phyloP scores from a whole-genome alignment of 2,888 invertebrate genomes.

The Vanessa cardui region DNA sequence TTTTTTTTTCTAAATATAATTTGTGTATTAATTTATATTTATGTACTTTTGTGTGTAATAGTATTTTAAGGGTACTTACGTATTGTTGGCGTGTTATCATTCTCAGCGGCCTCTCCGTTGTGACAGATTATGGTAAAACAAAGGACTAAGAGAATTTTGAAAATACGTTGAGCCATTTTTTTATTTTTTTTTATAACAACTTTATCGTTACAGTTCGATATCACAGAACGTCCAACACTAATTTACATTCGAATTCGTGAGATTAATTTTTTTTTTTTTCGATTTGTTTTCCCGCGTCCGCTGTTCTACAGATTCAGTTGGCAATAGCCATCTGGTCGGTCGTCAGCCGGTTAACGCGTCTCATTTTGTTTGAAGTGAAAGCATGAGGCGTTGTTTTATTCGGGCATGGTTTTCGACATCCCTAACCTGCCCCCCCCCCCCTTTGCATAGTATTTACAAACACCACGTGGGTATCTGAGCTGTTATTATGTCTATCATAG shows the following conservation, averaged over 20 bases:
- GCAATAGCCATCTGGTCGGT: constrained; percentile 60
- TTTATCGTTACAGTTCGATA: constrained; percentile 36
- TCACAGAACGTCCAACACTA: constrained; percentile 44
- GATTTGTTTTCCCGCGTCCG: constrained; percentile 61
- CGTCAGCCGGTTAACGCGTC: constrained; percentile 59
- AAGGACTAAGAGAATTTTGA: constrained; percentile 64
- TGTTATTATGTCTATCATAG: constrained; percentile 38
- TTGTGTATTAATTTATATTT: not conserved
- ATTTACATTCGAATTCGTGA: constrained; percentile 36
- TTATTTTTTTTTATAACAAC: constrained; percentile 47
- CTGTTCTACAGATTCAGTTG: constrained; percentile 58
- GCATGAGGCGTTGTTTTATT: constrained; percentile 76
- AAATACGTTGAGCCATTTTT: constrained; percentile 63
- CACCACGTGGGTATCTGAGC: constrained; percentile 46
- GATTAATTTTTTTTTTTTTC: constrained; percentile 38
- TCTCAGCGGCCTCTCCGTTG: constrained; percentile 67
- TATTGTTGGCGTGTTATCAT: constrained; percentile 56
- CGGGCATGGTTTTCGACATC: constrained; percentile 76
- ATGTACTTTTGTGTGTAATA: constrained; percentile 13
- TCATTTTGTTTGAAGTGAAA: constrained; percentile 80
- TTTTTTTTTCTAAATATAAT: constrained; percentile 4
- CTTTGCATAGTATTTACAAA: constrained; percentile 50
- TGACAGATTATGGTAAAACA: constrained; percentile 63
- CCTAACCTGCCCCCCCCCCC: constrained; percentile 65
- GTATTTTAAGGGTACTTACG: constrained; percentile 61